Evolutionary conservation across 2,888 invertebrate species (phyloP).

Genomic region (Dryadula phaetusa): DNA sequence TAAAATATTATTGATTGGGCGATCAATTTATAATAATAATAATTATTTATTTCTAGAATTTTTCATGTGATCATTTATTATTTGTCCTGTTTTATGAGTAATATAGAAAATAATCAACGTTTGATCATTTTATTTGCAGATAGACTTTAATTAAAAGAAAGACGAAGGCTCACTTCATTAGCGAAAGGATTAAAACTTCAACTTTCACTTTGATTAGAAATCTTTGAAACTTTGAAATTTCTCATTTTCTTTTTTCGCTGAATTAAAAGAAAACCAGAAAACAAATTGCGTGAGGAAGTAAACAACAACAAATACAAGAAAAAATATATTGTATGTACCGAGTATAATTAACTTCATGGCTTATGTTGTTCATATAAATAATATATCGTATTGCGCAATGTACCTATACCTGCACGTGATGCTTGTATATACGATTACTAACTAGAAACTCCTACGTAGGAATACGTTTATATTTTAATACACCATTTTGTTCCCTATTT

Average conservation of each 20-base stretch:
- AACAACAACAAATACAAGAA: neutral
- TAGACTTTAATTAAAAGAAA: slow-evolving; percentile 19
- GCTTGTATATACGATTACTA: neutral
- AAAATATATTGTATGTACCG: neutral
- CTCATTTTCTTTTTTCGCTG: slow-evolving; percentile 2
- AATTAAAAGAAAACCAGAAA: neutral
- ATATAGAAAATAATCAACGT: neutral
- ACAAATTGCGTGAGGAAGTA: neutral
- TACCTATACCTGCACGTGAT: neutral
- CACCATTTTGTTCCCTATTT: too few species aligned
- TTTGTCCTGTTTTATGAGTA: too few species aligned
- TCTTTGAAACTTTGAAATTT: slow-evolving; percentile 10
- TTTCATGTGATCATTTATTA: too few species aligned
- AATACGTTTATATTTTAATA: neutral
- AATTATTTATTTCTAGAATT: too few species aligned
- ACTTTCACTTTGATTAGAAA: slow-evolving; percentile 28
- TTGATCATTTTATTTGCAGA: slow-evolving; percentile 2
- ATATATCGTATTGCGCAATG: neutral
- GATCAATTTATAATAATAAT: neutral
- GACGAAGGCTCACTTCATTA: slow-evolving; percentile 21
- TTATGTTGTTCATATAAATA: neutral
- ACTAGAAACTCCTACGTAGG: neutral
- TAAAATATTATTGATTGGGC: slow-evolving; percentile 21
- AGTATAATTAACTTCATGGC: neutral
- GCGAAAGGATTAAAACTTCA: slow-evolving; percentile 23